A percentile compares a stretch with the other conserved stretches of the same genome.
phyloP scores from a whole-genome alignment of 1,140 invertebrate genomes.

The Apocrypta bakeri region DNA sequence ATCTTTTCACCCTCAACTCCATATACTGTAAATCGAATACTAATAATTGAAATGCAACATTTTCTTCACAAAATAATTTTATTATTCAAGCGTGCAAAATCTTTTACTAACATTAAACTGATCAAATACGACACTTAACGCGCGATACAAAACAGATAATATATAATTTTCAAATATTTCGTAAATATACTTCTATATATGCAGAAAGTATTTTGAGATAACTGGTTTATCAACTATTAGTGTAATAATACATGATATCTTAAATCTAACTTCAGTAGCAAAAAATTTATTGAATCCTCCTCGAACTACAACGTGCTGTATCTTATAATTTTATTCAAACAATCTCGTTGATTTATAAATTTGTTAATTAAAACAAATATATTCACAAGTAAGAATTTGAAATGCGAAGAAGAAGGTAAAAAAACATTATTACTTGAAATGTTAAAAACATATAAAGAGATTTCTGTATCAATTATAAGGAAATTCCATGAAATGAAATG shows the following conservation, averaged over 20 bases:
- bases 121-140: slow-evolving; percentile 30
- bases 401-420: background rate
- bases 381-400: background rate
- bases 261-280: slow-evolving; percentile 33
- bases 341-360: background rate
- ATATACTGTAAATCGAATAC: background rate
- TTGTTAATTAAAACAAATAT: slow-evolving; percentile 3
- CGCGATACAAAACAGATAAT: slow-evolving; percentile 21
- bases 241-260: slow-evolving; percentile 25
- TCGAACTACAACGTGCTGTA: background rate
- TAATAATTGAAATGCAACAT: slow-evolving; percentile 6
- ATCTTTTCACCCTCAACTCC: background rate
- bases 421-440: no score
- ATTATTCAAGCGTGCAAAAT: slow-evolving; percentile 48
- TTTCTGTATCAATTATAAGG: background rate
- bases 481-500: slow-evolving; percentile 24
- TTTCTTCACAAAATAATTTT: slow-evolving; percentile 51
- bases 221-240: slow-evolving; percentile 12
- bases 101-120: slow-evolving; percentile 42
- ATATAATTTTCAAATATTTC: slow-evolving; percentile 27
- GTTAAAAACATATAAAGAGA: background rate
- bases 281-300: slow-evolving; percentile 19
- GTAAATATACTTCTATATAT: slow-evolving; percentile 16
- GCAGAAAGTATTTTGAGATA: slow-evolving; percentile 21
- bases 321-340: background rate